A percentile compares a stretch with the other conserved stretches of the same genome.
These are phyloP conservation scores for Sialis fuliginosa DNA, from an alignment of 2,888 invertebrate species.

Conservation along the genomic window DNA sequence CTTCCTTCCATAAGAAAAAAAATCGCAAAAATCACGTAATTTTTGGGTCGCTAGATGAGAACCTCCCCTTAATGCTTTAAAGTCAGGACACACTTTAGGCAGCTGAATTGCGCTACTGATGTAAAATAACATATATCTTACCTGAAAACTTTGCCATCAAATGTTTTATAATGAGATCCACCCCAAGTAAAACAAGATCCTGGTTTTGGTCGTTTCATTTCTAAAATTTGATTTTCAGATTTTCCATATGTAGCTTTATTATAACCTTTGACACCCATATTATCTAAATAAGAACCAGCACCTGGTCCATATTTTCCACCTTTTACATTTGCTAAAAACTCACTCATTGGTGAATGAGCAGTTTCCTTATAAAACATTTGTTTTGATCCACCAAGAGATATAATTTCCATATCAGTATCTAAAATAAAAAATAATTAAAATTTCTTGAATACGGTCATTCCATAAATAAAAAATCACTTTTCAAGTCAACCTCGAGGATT, in stretches of 20 bases:
- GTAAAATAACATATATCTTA: conserved; percentile 15
- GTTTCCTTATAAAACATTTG: conserved; percentile 1
- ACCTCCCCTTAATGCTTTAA: too few species aligned
- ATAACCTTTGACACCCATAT: not conserved
- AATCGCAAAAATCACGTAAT: too few species aligned
- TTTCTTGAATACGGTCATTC: too few species aligned
- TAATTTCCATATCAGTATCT: conserved; percentile 15
- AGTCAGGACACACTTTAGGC: too few species aligned
- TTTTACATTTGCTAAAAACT: too few species aligned
- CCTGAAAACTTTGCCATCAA: conserved; percentile 65
- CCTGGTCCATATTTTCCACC: not conserved
- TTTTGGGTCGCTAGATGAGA: too few species aligned
- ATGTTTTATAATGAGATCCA: conserved; percentile 65
- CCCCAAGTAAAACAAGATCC: conserved; percentile 68
- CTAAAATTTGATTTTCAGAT: conserved; percentile 7
- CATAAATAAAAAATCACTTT: too few species aligned
- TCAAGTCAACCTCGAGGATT: too few species aligned
- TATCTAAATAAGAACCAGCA: not conserved
- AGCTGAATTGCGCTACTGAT: too few species aligned
- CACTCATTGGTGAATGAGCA: too few species aligned
- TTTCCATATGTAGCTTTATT: not conserved
- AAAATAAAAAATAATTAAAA: conserved; percentile 7
- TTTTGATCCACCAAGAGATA: conserved; percentile 12
- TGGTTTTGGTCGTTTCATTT: conserved; percentile 30
- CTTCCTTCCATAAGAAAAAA: too few species aligned